Percentiles rank a stretch among this genome's conserved stretches.
Evolutionary conservation across 2,797 vertebrate genomes (phyloP).

Genomic region (Phoebastria nigripes): DNA sequence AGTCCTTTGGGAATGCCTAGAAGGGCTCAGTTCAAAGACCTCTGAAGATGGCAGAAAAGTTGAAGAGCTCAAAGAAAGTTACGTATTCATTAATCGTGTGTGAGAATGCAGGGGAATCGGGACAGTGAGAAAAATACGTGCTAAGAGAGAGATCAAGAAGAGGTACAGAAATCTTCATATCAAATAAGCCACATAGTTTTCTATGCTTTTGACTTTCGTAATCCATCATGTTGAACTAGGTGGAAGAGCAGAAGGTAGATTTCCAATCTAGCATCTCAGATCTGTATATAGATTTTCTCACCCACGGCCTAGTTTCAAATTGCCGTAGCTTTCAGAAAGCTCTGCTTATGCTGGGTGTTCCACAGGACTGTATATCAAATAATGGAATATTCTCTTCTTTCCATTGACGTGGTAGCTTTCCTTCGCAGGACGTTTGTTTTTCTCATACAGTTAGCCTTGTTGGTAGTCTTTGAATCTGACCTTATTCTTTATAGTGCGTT

Average conservation of each 20-base stretch:
- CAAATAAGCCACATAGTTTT: neutral
- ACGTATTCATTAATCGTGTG: neutral
- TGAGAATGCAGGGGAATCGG: accelerated
- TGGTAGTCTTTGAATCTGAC: neutral
- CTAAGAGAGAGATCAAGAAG: neutral
- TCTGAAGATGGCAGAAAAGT: neutral
- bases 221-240: neutral
- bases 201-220: neutral
- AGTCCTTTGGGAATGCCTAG: neutral
- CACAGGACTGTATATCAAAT: neutral
- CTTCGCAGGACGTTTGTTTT: neutral
- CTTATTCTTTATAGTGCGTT: neutral
- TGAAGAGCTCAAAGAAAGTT: neutral
- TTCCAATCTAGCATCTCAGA: neutral
- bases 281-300: neutral
- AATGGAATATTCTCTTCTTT: neutral
- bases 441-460: neutral
- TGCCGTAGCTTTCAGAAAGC: neutral
- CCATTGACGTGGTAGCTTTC: accelerated
- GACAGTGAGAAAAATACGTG: accelerated
- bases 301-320: neutral
- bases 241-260: neutral
- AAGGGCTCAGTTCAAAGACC: neutral
- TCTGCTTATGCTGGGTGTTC: neutral
- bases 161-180: neutral